Conservation (phyloP, 2,113 vertebrate genomes). For the Balaenoptera acutorostrata region DNA sequence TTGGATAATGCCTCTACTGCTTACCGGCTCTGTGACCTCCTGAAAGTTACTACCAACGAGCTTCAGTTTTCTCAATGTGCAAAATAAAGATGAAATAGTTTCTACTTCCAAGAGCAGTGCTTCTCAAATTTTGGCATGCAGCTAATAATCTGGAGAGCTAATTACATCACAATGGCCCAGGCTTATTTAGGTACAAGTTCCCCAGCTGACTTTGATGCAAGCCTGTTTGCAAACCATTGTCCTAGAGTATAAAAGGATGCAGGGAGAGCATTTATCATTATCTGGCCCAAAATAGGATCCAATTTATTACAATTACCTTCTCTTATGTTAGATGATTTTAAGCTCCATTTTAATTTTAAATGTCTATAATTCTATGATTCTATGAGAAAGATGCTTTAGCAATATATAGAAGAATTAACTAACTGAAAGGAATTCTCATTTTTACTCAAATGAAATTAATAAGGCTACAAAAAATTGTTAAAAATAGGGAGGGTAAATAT, state of each 20-base stretch:
- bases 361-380: neutral
- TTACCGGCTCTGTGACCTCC: neutral
- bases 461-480: neutral
- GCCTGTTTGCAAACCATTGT: neutral
- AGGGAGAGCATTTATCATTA: neutral
- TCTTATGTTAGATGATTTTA: neutral
- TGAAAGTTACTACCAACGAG: neutral
- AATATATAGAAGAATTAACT: neutral
- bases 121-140: neutral
- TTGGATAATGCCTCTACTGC: neutral
- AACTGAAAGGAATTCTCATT: neutral
- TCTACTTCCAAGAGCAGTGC: neutral
- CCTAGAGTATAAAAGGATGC: neutral
- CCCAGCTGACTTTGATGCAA: neutral
- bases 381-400: neutral
- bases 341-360: neutral
- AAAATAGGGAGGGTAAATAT: neutral
- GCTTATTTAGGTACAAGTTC: neutral
- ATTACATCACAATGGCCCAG: neutral
- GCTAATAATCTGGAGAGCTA: neutral
- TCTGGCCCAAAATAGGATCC: neutral
- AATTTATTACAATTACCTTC: neutral
- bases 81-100: neutral
- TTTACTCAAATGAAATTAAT: neutral
- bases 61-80: neutral